These are phyloP conservation scores for Rhinolophus sinicus DNA, from an alignment of 2,113 vertebrate genomes.

Conservation along the genomic window DNA sequence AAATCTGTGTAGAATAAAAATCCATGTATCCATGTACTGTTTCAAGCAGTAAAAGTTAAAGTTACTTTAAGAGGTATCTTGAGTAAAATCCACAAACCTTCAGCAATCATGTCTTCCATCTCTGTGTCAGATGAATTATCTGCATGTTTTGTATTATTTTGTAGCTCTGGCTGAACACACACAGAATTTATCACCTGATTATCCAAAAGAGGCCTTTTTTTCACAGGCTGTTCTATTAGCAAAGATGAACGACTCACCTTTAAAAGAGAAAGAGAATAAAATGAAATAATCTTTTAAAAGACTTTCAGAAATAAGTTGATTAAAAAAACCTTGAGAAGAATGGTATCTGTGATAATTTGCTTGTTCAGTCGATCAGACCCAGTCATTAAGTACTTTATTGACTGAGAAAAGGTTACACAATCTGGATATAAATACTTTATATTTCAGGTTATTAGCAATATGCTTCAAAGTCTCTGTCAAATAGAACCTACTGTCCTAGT, in stretches of 20 bases:
- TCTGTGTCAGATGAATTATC: constrained; percentile 94
- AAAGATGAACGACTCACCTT: constrained; percentile 92
- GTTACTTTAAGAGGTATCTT: not conserved
- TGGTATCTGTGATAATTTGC: not conserved
- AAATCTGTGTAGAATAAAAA: constrained; percentile 54
- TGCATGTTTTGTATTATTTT: constrained; percentile 89
- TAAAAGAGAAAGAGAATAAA: constrained; percentile 61
- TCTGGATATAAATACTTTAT: not conserved
- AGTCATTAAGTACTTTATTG: constrained; percentile 19
- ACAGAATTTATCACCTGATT: constrained; percentile 87
- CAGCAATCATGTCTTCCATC: constrained; percentile 90
- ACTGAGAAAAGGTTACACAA: not conserved
- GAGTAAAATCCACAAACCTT: constrained; percentile 86
- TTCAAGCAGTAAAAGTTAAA: constrained; percentile 5
- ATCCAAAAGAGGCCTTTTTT: constrained; percentile 89
- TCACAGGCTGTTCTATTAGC: constrained; percentile 90
- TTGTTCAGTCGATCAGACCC: not conserved
- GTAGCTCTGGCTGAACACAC: constrained; percentile 89
- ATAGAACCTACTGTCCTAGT: not conserved
- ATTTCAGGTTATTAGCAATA: not conserved
- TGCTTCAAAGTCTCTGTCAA: not conserved
- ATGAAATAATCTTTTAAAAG: constrained; percentile 62
- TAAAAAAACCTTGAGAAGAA: constrained; percentile 36
- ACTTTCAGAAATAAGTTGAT: constrained; percentile 36
- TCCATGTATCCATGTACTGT: not conserved